Conservation (phyloP, 2,888 invertebrate species). For the Melanostoma mellinum region DNA sequence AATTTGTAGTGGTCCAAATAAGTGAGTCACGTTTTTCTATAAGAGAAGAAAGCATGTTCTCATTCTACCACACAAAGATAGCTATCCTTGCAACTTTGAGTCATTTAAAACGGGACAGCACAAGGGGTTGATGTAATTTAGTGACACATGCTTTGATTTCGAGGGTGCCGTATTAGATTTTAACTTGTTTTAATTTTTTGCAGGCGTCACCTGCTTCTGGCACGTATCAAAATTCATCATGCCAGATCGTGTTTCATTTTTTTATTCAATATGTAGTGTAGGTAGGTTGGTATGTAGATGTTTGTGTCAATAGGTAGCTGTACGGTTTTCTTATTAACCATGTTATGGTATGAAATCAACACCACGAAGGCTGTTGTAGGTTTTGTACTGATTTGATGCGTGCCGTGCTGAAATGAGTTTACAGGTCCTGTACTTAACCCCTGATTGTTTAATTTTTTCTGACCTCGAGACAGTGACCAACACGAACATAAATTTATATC, state of each 20-base stretch:
- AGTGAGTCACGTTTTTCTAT: constrained; percentile 67
- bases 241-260: constrained; percentile 52
- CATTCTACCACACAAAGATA: constrained; percentile 18
- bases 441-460: too few relatives aligned
- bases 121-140: constrained; percentile 64
- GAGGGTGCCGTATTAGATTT: constrained; percentile 53
- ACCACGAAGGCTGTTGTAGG: constrained; percentile 35
- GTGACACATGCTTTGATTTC: constrained; percentile 70
- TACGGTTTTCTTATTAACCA: constrained; percentile 13
- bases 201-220: constrained; percentile 63
- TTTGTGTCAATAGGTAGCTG: constrained; percentile 26
- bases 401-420: constrained; percentile 34
- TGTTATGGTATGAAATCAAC: constrained; percentile 45
- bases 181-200: constrained; percentile 30
- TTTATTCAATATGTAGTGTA: constrained; percentile 11
- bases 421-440: too few relatives aligned
- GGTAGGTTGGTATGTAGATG: too few relatives aligned
- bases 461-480: too few relatives aligned
- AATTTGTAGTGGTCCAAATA: constrained; percentile 67
- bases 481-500: too few relatives aligned
- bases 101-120: constrained; percentile 51
- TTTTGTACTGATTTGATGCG: constrained; percentile 57
- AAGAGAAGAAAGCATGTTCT: constrained; percentile 28
- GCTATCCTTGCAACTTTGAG: constrained; percentile 44
- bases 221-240: constrained; percentile 69